A percentile compares a stretch with the other conserved stretches of the same genome.
These are phyloP conservation scores for Telenomus remus DNA, from an alignment of 1,140 invertebrate genomes.

Conservation along the genomic window DNA sequence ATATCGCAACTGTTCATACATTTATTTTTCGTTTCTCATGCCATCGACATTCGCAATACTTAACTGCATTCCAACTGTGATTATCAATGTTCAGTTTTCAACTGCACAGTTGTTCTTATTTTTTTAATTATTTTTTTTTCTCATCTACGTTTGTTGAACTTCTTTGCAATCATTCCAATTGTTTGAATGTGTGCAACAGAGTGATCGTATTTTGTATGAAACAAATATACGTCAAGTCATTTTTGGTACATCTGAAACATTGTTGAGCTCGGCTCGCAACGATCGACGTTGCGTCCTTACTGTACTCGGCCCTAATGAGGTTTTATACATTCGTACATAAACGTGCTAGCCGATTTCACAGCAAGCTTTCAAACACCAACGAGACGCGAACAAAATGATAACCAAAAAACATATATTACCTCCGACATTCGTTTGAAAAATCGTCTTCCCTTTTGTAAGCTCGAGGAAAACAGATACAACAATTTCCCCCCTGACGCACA, in stretches of 20 bases:
- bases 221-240: slow-evolving; percentile 29
- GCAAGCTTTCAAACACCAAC: slow-evolving; percentile 8
- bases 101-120: neutral
- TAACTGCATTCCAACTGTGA: slow-evolving; percentile 54
- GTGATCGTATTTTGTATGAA: slow-evolving; percentile 60
- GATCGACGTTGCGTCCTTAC: slow-evolving; percentile 64
- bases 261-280: slow-evolving; percentile 53
- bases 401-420: no score
- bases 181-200: slow-evolving; percentile 37
- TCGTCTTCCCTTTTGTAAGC: slow-evolving; percentile 25
- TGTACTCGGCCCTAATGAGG: slow-evolving; percentile 66
- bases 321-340: slow-evolving; percentile 74
- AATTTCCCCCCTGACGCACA: slow-evolving; percentile 17
- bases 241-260: slow-evolving; percentile 25
- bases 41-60: slow-evolving; percentile 24
- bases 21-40: neutral
- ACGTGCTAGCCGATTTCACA: slow-evolving; percentile 15
- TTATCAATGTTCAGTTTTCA: slow-evolving; percentile 19
- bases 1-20: neutral
- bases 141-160: neutral
- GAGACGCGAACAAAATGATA: no score
- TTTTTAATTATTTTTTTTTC: neutral
- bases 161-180: slow-evolving; percentile 34
- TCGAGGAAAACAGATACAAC: neutral
- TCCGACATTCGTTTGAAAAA: slow-evolving; percentile 1